phyloP scores from a whole-genome alignment of 1,140 invertebrate species.

The Heterodera schachtii region DNA sequence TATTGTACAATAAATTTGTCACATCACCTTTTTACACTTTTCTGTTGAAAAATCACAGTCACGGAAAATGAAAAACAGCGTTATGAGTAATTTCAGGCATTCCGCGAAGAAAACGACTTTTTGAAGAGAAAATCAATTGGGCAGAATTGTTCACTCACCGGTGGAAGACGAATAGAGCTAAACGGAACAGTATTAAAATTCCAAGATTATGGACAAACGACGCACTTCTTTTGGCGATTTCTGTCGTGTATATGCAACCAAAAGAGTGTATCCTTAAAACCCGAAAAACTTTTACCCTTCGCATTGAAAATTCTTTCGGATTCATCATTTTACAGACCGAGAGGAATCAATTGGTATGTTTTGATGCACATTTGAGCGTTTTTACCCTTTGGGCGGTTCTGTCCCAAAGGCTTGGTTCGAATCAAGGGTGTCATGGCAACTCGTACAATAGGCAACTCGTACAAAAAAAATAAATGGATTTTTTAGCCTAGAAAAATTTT shows the following conservation, averaged over 20 bases:
- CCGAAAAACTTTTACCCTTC: neutral
- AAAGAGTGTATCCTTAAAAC: constrained; percentile 7
- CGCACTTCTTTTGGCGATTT: constrained; percentile 16
- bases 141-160: constrained; percentile 9
- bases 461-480: too few species aligned
- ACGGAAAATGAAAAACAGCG: constrained; percentile 50
- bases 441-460: too few species aligned
- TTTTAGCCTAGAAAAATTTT: too few species aligned
- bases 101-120: constrained; percentile 61
- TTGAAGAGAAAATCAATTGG: neutral
- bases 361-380: too few species aligned
- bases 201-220: neutral
- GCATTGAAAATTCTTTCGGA: too few species aligned
- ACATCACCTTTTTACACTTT: constrained; percentile 17
- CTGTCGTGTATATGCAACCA: constrained; percentile 27
- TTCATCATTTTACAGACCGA: too few species aligned
- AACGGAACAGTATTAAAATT: neutral
- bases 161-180: constrained; percentile 30
- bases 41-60: constrained; percentile 37
- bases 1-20: constrained; percentile 20
- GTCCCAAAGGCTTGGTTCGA: too few species aligned
- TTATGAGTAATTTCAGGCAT: constrained; percentile 52
- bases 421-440: too few species aligned
- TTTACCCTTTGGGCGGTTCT: too few species aligned
- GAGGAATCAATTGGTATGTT: too few species aligned